Conservation (phyloP, 2,797 vertebrate species). For the Coreius guichenoti region DNA sequence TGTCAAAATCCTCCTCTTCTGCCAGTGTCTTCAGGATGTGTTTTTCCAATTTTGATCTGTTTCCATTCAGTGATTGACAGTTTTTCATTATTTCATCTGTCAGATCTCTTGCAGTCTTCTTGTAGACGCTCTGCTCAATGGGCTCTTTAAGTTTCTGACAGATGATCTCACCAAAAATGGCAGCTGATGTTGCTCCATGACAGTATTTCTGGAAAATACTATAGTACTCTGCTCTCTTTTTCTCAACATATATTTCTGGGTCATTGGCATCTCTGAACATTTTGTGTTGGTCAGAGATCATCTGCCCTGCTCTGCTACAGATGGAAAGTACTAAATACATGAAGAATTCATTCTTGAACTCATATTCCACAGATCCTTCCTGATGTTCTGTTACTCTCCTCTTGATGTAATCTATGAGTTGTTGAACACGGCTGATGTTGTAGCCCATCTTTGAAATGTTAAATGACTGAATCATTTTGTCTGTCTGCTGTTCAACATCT, state of each 20-base stretch:
- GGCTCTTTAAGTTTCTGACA: slow-evolving; percentile 35
- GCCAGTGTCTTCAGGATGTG: slow-evolving; percentile 52
- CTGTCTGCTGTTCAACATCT: background rate
- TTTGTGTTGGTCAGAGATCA: slow-evolving; percentile 49
- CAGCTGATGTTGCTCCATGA: slow-evolving; percentile 67
- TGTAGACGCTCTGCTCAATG: slow-evolving; percentile 42
- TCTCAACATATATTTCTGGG: slow-evolving; percentile 56
- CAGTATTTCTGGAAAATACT: slow-evolving; percentile 45
- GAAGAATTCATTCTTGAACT: slow-evolving; percentile 56
- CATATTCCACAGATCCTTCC: background rate
- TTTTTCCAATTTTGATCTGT: background rate
- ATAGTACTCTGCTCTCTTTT: slow-evolving; percentile 41
- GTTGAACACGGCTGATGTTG: background rate
- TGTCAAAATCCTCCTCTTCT: slow-evolving; percentile 68
- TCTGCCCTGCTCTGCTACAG: slow-evolving; percentile 33
- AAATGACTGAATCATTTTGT: slow-evolving; percentile 1
- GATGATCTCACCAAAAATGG: slow-evolving; percentile 66
- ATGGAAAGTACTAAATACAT: slow-evolving; percentile 20
- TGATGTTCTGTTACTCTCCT: slow-evolving; percentile 1
- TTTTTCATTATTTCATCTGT: slow-evolving; percentile 60
- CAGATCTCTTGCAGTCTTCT: slow-evolving; percentile 59
- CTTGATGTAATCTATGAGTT: background rate
- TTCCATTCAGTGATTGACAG: slow-evolving; percentile 53
- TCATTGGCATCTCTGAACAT: slow-evolving; percentile 65
- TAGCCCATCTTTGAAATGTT: slow-evolving; percentile 1